Evolutionary conservation across 1,140 invertebrate species (phyloP).

Genomic region (Pseudomyrmex sp.): DNA sequence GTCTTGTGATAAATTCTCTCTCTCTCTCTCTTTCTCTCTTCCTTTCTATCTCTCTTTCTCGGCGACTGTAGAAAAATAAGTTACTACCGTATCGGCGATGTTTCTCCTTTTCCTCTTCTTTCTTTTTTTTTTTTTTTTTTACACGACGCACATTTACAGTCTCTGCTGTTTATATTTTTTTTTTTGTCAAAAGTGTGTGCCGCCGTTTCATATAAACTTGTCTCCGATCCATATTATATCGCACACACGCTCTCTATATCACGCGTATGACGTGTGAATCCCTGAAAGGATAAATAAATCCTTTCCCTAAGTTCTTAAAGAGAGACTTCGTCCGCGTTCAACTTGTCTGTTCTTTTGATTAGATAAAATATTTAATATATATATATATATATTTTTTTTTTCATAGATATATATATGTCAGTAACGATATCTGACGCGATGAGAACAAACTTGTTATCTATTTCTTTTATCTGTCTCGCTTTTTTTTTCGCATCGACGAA

Average conservation of each 20-base stretch:
- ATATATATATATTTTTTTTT: too few relatives aligned
- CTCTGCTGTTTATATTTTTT: constrained; percentile 14
- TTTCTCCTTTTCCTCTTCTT: not conserved
- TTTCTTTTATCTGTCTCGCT: too few relatives aligned
- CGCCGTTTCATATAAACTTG: constrained; percentile 8
- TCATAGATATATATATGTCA: too few relatives aligned
- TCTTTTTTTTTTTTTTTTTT: not conserved
- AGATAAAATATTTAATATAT: too few relatives aligned
- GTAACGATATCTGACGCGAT: too few relatives aligned
- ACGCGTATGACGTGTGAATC: constrained; percentile 18
- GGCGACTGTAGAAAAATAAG: constrained; percentile 83
- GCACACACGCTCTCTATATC: constrained; percentile 17
- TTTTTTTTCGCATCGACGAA: too few relatives aligned
- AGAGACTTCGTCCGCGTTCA: not conserved
- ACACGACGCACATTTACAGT: constrained; percentile 11
- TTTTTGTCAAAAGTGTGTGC: constrained; percentile 10
- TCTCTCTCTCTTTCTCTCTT: not conserved
- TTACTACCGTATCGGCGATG: constrained; percentile 70
- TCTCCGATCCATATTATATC: constrained; percentile 11
- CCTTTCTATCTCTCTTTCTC: constrained; percentile 49
- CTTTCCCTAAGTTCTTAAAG: constrained; percentile 2
- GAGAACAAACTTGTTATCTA: too few relatives aligned
- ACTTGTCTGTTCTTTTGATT: too few relatives aligned
- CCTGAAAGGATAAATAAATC: constrained; percentile 13
- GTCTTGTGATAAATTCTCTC: constrained; percentile 70